A percentile compares a stretch with the other conserved stretches of the same genome.
Evolutionary conservation across 2,113 vertebrate genomes (phyloP).

Genomic region (Ammodytes marinus): DNA sequence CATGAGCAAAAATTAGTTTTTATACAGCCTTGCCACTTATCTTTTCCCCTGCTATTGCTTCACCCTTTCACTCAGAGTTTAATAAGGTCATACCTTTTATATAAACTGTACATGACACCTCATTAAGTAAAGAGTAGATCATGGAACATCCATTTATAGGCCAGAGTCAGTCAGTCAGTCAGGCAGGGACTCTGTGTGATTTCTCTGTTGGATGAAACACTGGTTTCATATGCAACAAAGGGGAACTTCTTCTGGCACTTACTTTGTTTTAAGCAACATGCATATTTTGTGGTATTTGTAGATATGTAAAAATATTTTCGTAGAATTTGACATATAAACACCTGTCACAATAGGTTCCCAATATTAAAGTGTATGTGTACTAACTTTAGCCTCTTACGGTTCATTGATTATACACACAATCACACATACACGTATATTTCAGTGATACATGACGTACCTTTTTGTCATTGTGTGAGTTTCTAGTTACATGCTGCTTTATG

Average conservation of each 20-base stretch:
- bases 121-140: slow-evolving; percentile 74
- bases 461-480: background rate
- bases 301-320: background rate
- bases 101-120: slow-evolving; percentile 82
- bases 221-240: slow-evolving; percentile 35
- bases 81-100: slow-evolving; percentile 84
- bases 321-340: background rate
- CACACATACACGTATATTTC: background rate
- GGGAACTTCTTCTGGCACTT: slow-evolving; percentile 7
- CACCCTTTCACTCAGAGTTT: slow-evolving; percentile 68
- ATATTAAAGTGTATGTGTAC: background rate
- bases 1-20: slow-evolving; percentile 36
- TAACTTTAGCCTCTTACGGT: background rate
- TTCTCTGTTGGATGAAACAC: slow-evolving; percentile 31
- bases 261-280: background rate
- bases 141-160: slow-evolving; percentile 43
- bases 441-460: background rate
- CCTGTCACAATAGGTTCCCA: background rate
- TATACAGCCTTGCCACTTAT: slow-evolving; percentile 55
- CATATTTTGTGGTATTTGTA: slow-evolving; percentile 6
- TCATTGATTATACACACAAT: background rate
- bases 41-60: slow-evolving; percentile 40
- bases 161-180: slow-evolving; percentile 5
- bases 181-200: slow-evolving; percentile 31
- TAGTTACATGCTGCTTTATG: background rate